Base-by-base conservation (phyloP, 2,888 invertebrate genomes). In the Ceramica pisi region DNA sequence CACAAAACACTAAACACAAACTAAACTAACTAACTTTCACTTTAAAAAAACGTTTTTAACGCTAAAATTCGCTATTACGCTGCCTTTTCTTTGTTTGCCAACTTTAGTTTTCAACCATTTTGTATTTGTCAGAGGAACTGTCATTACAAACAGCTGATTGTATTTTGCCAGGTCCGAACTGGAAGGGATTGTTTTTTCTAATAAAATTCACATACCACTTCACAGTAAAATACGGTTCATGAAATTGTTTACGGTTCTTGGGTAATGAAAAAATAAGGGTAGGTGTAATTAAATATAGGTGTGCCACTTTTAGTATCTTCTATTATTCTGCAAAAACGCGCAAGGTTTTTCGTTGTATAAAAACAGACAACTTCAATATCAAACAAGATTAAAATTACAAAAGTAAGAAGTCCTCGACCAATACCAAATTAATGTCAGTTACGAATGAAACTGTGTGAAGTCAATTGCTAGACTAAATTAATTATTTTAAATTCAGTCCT, bases 1-100 rank as follows among this genome's bases (percentile, higher is more conserved):
- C 90, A 91, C 92, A 90, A 90, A 87, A 91, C 94, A 93, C 99
- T 94, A 98, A 97, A 96, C 98, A 98, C 95, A 98, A 99, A 99
- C 99, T 96, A 94, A 96, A 92, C 90, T 93, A 92, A 90, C 86
- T 92, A 92, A 93, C 92, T 94, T 94, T 94, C 93, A 94, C 94
- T 93, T 90, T 87, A 92, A 92, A 87, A 93, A 93, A 92, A 88
- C 83, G 86, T 90, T 91, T 92, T 91, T 89, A 90, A 89, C 86
- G 92, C 86, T 91, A 90, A 93, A 93, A 93, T 91, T 90, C 92
- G 92, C 90, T 93, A 92, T 92, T 95, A 92, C 94, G 94, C 92
- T 95, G 94, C 91, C 92, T 95, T 89, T 95, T 94, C 96, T 96
- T 96, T 96, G 96, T 96, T 96, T 96, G 95, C 94, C 94, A 95